Evolutionary conservation across 2,888 invertebrate species (phyloP).

Genomic region (Maniola hyperantus): DNA sequence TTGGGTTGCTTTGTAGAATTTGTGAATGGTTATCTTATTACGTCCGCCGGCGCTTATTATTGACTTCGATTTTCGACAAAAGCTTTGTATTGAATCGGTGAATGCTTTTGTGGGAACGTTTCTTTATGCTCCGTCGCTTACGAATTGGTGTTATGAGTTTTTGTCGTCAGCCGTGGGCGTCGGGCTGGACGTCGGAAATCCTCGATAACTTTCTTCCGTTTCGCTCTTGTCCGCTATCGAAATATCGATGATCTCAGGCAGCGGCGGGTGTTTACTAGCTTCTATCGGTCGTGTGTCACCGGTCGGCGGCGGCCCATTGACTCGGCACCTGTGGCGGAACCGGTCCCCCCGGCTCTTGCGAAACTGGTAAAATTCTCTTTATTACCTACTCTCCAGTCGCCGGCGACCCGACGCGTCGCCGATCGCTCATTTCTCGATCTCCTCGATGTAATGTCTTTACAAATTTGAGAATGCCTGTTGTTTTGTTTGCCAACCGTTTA

Average conservation of each 20-base stretch:
- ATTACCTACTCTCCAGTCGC: slow-evolving; percentile 43
- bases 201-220: slow-evolving; percentile 33
- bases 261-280: slow-evolving; percentile 44
- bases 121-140: neutral
- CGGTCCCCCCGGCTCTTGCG: slow-evolving; percentile 67
- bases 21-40: slow-evolving; percentile 67
- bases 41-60: slow-evolving; percentile 34
- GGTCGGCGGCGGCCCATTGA: slow-evolving; percentile 51
- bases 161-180: neutral
- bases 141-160: slow-evolving; percentile 14
- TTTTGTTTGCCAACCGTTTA: slow-evolving; percentile 25
- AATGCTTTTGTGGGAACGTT: slow-evolving; percentile 14
- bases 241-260: slow-evolving; percentile 51
- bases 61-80: slow-evolving; percentile 18
- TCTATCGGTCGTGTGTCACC: slow-evolving; percentile 54
- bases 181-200: slow-evolving; percentile 11
- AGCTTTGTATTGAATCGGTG: slow-evolving; percentile 4
- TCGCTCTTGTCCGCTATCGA: slow-evolving; percentile 32
- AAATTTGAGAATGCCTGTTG: slow-evolving; percentile 33
- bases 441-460: slow-evolving; percentile 42
- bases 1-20: slow-evolving; percentile 75
- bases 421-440: slow-evolving; percentile 50
- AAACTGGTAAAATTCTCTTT: slow-evolving; percentile 68
- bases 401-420: slow-evolving; percentile 43
- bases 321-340: slow-evolving; percentile 70